Evolutionary conservation across 2,888 invertebrate genomes (phyloP), one percentile per base, ranked within the genome.

Genomic region (Rapana venosa): DNA sequence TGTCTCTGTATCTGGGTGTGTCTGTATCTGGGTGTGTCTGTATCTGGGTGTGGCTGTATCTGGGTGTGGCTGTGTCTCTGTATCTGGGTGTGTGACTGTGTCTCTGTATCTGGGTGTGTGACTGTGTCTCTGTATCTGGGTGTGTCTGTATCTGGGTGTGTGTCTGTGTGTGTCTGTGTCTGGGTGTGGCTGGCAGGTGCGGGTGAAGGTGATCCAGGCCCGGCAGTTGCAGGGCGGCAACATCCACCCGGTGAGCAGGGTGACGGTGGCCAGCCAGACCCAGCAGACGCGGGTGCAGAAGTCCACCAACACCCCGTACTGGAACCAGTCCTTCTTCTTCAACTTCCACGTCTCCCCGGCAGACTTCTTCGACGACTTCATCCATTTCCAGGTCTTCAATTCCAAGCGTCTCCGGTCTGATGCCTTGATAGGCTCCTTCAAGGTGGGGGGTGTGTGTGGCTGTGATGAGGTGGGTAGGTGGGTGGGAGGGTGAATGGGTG

Each of bases 301-400:
- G 91, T 96, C 96, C 30, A 96, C 96, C 47, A 96, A 95, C 92
- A 94, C 94, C 26, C 96, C 96, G 0, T 96, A 94, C 93, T 96
- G 96, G 95, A 96, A 96, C 92, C 96, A 96, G 92, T 94, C 96
- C 13, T 96, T 96, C 94, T 96, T 96, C 94, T 96, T 96, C 94
- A 96, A 96, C 92, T 96, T 95, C 92, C 94, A 96, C 92, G 92
- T 94, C 8, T 95, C 96, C 32, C 96, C 96, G 0, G 92, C 95
- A 1, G 96, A 96, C 87, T 93, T 96, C 30, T 95, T 96, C 92
- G 96, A 96, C 92, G 96, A 96, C 92, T 92, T 95, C 79, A 92
- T 96, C 58, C 95, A 96, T 88, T 96, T 96, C 92, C 93, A 96
- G 96, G 95, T 96, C 56, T 96, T 95, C 93, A 96, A 96, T 92